Conservation (phyloP, 2,888 invertebrate species). For the Rhynchonema sp. region DNA sequence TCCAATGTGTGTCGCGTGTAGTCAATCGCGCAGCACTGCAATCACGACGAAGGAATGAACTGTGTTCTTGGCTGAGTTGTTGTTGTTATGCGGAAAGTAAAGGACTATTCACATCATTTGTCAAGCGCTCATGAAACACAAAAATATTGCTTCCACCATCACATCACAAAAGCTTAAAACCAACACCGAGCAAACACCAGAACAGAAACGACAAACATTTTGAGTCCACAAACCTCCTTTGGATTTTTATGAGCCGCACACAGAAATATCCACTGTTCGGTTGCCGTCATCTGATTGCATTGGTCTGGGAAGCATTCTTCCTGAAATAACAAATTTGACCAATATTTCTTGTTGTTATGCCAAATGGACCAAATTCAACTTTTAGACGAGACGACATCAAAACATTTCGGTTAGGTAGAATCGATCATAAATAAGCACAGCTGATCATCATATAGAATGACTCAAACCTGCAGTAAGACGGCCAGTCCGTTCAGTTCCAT, state of each 20-base stretch:
- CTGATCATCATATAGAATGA: too few relatives aligned
- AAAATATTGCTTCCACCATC: not conserved
- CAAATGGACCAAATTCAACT: too few relatives aligned
- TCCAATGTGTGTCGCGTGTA: slow-evolving; percentile 95
- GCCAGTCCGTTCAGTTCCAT: slow-evolving; percentile 98
- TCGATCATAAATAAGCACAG: too few relatives aligned
- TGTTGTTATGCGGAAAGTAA: too few relatives aligned
- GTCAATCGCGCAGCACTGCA: slow-evolving; percentile 83
- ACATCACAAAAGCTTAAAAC: not conserved
- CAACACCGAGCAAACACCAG: too few relatives aligned
- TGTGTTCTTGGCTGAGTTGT: too few relatives aligned
- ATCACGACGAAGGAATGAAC: too few relatives aligned
- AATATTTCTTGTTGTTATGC: too few relatives aligned
- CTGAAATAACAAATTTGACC: too few relatives aligned
- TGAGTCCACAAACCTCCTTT: slow-evolving; percentile 46
- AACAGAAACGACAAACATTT: not conserved
- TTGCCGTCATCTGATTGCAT: slow-evolving; percentile 98
- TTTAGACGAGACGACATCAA: too few relatives aligned
- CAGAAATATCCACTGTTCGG: slow-evolving; percentile 98
- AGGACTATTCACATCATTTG: too few relatives aligned
- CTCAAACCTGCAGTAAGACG: slow-evolving; percentile 66
- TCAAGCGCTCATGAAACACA: not conserved
- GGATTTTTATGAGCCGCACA: slow-evolving; percentile 99
- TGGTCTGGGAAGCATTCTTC: slow-evolving; percentile 87
- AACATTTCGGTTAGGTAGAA: not conserved